Conservation (phyloP, 2,888 invertebrate species). For the Diaphora mendica region DNA sequence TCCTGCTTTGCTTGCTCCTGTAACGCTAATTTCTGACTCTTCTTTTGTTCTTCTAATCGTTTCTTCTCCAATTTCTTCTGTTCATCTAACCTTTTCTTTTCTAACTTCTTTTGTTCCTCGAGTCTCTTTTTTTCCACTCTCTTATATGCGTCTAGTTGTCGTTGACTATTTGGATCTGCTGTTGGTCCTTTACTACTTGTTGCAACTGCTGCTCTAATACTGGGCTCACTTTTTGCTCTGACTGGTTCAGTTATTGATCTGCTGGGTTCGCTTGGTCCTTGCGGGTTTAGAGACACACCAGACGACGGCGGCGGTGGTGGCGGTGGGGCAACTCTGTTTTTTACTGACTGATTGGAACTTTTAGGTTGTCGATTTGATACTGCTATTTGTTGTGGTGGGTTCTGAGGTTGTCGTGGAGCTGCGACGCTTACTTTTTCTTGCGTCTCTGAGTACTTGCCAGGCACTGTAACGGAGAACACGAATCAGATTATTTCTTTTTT, state of each 20-base stretch:
- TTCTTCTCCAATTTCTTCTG: conserved; percentile 70
- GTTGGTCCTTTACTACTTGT: conserved; percentile 25
- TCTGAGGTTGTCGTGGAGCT: conserved; percentile 44
- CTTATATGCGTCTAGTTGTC: conserved; percentile 46
- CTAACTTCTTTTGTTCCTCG: conserved; percentile 48
- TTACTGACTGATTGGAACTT: conserved; percentile 57
- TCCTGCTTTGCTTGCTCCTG: conserved; percentile 51
- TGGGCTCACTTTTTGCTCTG: conserved; percentile 32
- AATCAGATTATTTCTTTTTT: not conserved
- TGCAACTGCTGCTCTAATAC: conserved; percentile 37
- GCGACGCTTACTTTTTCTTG: conserved; percentile 53
- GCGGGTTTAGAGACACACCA: conserved; percentile 62
- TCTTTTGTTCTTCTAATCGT: conserved; percentile 63
- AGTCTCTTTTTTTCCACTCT: conserved; percentile 40
- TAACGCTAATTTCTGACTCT: conserved; percentile 59
- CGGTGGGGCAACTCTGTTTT: conserved; percentile 44
- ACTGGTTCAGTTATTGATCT: conserved; percentile 5
- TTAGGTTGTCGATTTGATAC: conserved; percentile 4
- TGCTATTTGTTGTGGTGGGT: conserved; percentile 32
- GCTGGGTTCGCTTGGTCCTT: conserved; percentile 50
- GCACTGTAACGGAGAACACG: conserved; percentile 53
- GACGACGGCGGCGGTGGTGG: conserved; percentile 58
- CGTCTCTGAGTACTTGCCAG: conserved; percentile 49
- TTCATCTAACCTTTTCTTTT: conserved; percentile 61
- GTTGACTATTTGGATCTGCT: conserved; percentile 16